Base-by-base conservation (phyloP, 2,113 vertebrate species). In the Pterocles burchelli region DNA sequence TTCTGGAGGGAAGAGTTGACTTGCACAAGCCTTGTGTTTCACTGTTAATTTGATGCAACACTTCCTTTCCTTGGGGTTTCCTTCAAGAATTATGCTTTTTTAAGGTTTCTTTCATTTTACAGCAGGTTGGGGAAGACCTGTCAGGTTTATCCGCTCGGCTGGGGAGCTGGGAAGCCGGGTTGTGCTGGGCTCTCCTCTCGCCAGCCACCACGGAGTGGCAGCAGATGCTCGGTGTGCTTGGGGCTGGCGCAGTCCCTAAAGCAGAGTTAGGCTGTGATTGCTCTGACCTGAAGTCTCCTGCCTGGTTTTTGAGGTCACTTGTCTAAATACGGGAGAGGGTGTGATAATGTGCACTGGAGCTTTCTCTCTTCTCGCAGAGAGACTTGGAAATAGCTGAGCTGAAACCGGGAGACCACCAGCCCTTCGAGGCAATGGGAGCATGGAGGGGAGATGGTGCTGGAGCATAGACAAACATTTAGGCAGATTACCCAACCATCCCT, bases 131-230 rank as follows among this genome's bases (percentile, higher is more conserved):
- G 26, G 29, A 62, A 61, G 84, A 61, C n/a, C 17, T 55, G 55
- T 49, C 43, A 58, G 3, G 68, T 78, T 48, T 16, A 54, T 31
- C 68, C 31, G 46, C n/a, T 36, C 9, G 13, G 17, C 11, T 2
- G 3, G 17, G 18, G 11, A 49, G 34, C 46, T 6, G 45, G 68
- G 55, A 43, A 86, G 41, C 31, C 13, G 51, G 51, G 4, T 62
- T 58, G 25, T 38, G 29, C 45, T 93, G 8, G 1, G 0, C 33
- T 89, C 43, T 7, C 2, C 1, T 86, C 66, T 78, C 59, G 25
- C 7, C 45, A 72, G 4, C 89, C 36, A 94, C 97, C 97, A 85
- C 90, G 14, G 1, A 34, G 97, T 95, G 97, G 97, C 97, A 97
- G 96, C 92, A 97, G 82, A 87, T 54, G 28, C 86, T 68, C 72